Evolutionary conservation across 2,888 invertebrate species (phyloP).

Genomic region (Pammene aurita): DNA sequence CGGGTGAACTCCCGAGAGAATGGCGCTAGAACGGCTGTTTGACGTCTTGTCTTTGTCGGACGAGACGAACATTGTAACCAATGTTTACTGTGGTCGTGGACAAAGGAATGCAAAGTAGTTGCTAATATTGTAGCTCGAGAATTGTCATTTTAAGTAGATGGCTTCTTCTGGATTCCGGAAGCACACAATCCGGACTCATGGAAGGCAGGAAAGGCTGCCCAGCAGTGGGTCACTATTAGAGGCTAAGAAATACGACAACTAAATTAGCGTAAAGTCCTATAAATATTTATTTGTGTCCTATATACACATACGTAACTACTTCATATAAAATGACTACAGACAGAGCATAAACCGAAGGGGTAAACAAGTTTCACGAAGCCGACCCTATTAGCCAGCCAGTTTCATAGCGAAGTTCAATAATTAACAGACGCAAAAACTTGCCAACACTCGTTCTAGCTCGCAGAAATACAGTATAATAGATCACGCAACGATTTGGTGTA

Average conservation of each 20-base stretch:
- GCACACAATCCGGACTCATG: too few relatives aligned
- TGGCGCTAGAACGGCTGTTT: constrained; percentile 3
- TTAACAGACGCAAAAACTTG: constrained; percentile 38
- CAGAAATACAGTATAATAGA: background rate
- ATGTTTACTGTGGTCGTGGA: background rate
- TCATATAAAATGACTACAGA: constrained; percentile 5
- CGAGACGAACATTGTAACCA: background rate
- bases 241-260: too few relatives aligned
- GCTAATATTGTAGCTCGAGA: too few relatives aligned
- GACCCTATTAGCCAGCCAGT: constrained; percentile 25
- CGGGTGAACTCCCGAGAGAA: background rate
- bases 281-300: background rate
- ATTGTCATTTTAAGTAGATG: too few relatives aligned
- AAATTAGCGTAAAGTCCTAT: too few relatives aligned
- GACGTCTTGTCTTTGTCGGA: constrained; percentile 1
- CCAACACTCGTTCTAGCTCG: constrained; percentile 7
- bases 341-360: background rate
- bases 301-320: background rate
- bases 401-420: constrained; percentile 35
- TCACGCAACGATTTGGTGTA: background rate
- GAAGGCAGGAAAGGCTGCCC: too few relatives aligned
- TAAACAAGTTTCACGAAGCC: constrained; percentile 17
- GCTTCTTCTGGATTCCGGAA: too few relatives aligned
- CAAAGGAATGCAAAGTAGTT: background rate
- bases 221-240: too few relatives aligned